Percentiles rank a stretch among this genome's conserved stretches.
Conservation (phyloP, 2,113 vertebrate genomes). For the Megaleporinus macrocephalus region DNA sequence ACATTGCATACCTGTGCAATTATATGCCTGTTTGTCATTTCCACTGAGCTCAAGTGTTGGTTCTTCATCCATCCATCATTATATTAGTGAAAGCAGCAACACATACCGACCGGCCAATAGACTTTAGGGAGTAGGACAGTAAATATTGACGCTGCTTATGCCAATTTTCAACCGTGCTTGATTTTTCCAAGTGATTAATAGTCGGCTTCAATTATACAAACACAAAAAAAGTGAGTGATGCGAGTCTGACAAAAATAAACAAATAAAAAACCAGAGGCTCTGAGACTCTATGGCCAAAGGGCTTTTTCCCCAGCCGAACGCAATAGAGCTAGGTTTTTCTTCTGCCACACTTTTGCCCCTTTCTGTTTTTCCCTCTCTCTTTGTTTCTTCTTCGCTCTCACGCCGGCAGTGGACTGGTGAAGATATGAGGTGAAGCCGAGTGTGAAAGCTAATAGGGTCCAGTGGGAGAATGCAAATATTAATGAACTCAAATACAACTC, state of each 20-base stretch:
- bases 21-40: not conserved
- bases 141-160: constrained; percentile 47
- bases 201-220: constrained; percentile 35
- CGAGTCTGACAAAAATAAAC: constrained; percentile 15
- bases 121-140: constrained; percentile 24
- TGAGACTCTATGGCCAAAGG: not conserved
- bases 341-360: constrained; percentile 2
- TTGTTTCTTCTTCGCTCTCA: constrained; percentile 10
- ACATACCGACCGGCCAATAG: not conserved
- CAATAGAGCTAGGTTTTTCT: constrained; percentile 25
- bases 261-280: not conserved
- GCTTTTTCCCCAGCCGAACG: constrained; percentile 14
- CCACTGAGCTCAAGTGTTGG: constrained; percentile 7
- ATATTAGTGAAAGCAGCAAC: constrained; percentile 20
- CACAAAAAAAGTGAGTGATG: constrained; percentile 31
- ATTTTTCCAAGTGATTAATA: constrained; percentile 40
- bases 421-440: constrained; percentile 39
- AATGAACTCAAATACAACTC: constrained; percentile 47
- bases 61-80: constrained; percentile 18
- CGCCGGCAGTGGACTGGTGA: constrained; percentile 21
- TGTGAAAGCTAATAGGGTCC: constrained; percentile 52
- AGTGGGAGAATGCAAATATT: constrained; percentile 53
- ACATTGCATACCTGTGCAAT: not conserved
- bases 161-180: constrained; percentile 12
- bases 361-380: not conserved